A percentile compares a stretch with the other conserved stretches of the same genome.
phyloP scores from a whole-genome alignment of 2,113 vertebrate genomes.

The Mustela lutreola region DNA sequence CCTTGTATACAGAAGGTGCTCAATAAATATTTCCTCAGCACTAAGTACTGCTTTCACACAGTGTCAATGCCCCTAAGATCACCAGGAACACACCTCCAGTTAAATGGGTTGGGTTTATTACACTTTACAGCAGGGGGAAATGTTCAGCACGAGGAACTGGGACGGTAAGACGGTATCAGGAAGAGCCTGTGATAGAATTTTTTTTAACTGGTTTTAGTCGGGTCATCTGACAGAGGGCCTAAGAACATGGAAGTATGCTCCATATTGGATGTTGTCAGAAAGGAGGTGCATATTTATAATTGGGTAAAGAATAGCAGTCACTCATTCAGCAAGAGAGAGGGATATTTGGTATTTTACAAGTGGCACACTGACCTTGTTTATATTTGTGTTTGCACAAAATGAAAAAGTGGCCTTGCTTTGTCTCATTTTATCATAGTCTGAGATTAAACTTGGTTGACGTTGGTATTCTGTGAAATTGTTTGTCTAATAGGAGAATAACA shows the following conservation, averaged over 20 bases:
- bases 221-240: background rate
- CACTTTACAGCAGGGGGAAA: background rate
- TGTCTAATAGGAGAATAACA: background rate
- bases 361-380: background rate
- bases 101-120: background rate
- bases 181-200: background rate
- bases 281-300: background rate
- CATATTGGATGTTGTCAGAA: background rate
- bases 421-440: background rate
- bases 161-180: background rate
- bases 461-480: background rate
- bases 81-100: background rate
- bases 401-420: background rate
- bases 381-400: background rate
- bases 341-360: background rate
- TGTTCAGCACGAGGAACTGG: rapidly evolving
- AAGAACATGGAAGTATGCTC: background rate
- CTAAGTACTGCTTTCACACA: background rate
- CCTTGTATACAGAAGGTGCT: background rate
- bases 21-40: background rate
- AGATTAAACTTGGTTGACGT: background rate
- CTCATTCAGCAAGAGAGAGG: background rate
- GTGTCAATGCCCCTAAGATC: background rate
- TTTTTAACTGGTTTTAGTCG: background rate
- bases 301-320: background rate